These are phyloP conservation scores for Chrysolina americana DNA, from an alignment of 2,888 invertebrate species.

Conservation along the genomic window DNA sequence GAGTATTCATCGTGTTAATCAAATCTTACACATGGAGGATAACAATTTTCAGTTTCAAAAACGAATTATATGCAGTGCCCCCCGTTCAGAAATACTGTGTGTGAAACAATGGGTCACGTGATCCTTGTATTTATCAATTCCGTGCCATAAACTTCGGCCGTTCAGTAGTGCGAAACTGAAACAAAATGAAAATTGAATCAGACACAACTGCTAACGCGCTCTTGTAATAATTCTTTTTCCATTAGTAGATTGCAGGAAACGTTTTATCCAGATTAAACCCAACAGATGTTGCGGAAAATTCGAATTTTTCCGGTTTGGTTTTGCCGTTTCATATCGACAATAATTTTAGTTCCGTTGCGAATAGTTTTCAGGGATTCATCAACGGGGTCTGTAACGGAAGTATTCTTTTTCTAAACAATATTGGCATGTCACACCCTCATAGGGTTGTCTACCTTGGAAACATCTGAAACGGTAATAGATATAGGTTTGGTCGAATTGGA, in stretches of 20 bases:
- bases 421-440: too few species aligned
- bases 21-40: too few species aligned
- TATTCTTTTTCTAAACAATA: neutral
- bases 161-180: constrained; percentile 15
- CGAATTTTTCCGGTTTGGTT: constrained; percentile 8
- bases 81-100: too few species aligned
- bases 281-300: constrained; percentile 37
- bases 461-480: too few species aligned
- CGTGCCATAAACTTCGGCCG: constrained; percentile 1
- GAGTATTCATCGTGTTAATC: too few species aligned
- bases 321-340: neutral
- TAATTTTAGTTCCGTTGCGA: neutral
- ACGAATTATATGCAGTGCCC: too few species aligned
- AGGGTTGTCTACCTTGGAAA: too few species aligned
- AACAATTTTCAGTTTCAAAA: too few species aligned
- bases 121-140: neutral
- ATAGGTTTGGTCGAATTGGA: too few species aligned
- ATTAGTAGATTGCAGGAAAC: constrained; percentile 64
- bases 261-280: constrained; percentile 60
- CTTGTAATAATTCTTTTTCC: constrained; percentile 52
- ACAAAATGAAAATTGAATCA: constrained; percentile 25
- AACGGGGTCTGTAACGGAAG: neutral
- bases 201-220: constrained; percentile 29
- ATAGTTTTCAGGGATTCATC: neutral
- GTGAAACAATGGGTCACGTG: neutral